phyloP scores from a whole-genome alignment of 2,888 invertebrate genomes.

The Campoplex capitator region DNA sequence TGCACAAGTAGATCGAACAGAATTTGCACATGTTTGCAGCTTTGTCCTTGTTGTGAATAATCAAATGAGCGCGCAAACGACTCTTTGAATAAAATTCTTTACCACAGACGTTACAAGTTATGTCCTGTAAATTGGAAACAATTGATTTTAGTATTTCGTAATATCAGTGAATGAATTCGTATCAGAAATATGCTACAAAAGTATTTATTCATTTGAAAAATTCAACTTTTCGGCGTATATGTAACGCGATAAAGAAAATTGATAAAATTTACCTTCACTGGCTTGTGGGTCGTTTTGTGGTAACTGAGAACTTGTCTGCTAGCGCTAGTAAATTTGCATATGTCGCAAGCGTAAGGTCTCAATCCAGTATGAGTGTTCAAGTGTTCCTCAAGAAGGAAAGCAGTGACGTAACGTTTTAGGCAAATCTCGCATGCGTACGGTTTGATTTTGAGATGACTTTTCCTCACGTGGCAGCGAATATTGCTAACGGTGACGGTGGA shows the following conservation, averaged over 20 bases:
- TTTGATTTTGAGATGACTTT: slow-evolving; percentile 80
- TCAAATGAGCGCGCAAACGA: slow-evolving; percentile 78
- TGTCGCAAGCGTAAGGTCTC: slow-evolving; percentile 75
- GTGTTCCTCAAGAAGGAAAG: slow-evolving; percentile 78
- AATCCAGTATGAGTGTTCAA: slow-evolving; percentile 78
- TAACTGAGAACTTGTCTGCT: slow-evolving; percentile 78
- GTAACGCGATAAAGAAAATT: neutral
- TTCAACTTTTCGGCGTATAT: neutral
- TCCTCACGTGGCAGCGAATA: slow-evolving; percentile 79
- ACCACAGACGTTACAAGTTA: slow-evolving; percentile 76
- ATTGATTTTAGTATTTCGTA: neutral
- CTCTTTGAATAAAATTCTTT: slow-evolving; percentile 77
- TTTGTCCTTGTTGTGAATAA: slow-evolving; percentile 77
- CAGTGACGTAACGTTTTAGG: slow-evolving; percentile 76
- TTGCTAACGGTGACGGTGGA: slow-evolving; percentile 79
- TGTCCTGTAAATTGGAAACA: slow-evolving; percentile 71
- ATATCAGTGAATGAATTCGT: neutral
- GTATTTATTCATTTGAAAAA: neutral
- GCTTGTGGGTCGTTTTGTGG: slow-evolving; percentile 77
- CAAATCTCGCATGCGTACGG: slow-evolving; percentile 78
- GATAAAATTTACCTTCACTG: slow-evolving; percentile 73
- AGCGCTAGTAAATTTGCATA: slow-evolving; percentile 76
- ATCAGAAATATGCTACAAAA: neutral
- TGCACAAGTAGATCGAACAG: slow-evolving; percentile 78
- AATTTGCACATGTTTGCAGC: slow-evolving; percentile 75